A percentile compares a stretch with the other conserved stretches of the same genome.
These are phyloP conservation scores for Xestia xanthographa DNA, from an alignment of 2,888 invertebrate genomes.

Conservation along the genomic window DNA sequence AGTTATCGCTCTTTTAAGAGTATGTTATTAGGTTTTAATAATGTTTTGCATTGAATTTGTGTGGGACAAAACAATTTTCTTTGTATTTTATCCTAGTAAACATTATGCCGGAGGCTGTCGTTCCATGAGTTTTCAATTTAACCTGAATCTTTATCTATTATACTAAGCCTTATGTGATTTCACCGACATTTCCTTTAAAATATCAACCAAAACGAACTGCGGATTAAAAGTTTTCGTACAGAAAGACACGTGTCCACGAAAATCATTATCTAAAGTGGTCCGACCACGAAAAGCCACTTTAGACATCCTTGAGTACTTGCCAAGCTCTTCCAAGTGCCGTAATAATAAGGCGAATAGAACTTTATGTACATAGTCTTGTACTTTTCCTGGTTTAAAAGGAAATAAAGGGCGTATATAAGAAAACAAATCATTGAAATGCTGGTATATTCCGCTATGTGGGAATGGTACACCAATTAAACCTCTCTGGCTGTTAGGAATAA, in stretches of 20 bases:
- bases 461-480: neutral
- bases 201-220: constrained; percentile 3
- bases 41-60: no score
- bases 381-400: neutral
- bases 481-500: no score
- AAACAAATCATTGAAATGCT: neutral
- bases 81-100: neutral
- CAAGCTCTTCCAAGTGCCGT: constrained; percentile 30
- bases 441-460: neutral
- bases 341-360: constrained; percentile 32
- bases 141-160: constrained; percentile 1
- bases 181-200: neutral
- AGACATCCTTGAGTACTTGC: constrained; percentile 30
- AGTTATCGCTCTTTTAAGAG: no score
- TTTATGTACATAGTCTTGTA: constrained; percentile 7
- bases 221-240: constrained; percentile 7
- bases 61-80: neutral
- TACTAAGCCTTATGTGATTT: neutral
- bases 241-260: constrained; percentile 28
- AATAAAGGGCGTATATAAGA: neutral
- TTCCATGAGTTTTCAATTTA: neutral
- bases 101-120: no score
- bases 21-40: neutral
- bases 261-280: constrained; percentile 48
- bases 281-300: constrained; percentile 31